Base-by-base conservation (phyloP, 2,113 vertebrate genomes). In the Lophochroa leadbeateri region DNA sequence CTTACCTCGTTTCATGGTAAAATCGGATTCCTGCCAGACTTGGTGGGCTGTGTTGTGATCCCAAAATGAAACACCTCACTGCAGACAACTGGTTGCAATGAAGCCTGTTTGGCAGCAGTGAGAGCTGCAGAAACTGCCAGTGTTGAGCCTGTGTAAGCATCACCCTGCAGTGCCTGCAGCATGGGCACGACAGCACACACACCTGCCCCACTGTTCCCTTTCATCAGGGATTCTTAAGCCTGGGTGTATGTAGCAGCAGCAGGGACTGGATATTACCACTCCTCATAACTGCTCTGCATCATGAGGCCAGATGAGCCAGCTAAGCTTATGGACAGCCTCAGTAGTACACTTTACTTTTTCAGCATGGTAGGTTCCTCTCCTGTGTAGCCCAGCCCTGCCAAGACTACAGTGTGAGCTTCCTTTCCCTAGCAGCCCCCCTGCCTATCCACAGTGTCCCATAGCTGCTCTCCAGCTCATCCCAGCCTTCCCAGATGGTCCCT, bases 181-280 rank as follows among this genome's bases (percentile, higher is more conserved):
- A 6, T 0, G 0, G 7, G 5, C 2, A 4, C 1, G 5, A 28
- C 16, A n/a, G 14, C 15, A 27, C 1, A 0, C 21, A 39, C 9
- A 13, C 21, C 13, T 4, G n/a, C 25, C 17, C 7, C 31, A 3
- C 11, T 13, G 3, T 46, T 81, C n/a, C 5, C 8, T 24, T 61
- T 79, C 31, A 11, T 7, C 3, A 9, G 17, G 1, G 6, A 28
- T 23, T 93, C 68, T 90, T 82, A 77, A 69, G 47, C 14, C 14
- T 15, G 16, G 33, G 6, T 9, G 1, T 31, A 27, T 0, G 0
- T 27, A 64, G 23, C 29, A 41, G 27, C 29, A 64, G 57, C 35
- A 61, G 12, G 11, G 13, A 47, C 4, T 20, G 43, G 41, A 41
- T 6, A 6, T 5, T 33, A 10, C 43, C 37, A 7, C 5, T 53